phyloP scores from a whole-genome alignment of 2,888 invertebrate species.

The Drosophila koepferae region DNA sequence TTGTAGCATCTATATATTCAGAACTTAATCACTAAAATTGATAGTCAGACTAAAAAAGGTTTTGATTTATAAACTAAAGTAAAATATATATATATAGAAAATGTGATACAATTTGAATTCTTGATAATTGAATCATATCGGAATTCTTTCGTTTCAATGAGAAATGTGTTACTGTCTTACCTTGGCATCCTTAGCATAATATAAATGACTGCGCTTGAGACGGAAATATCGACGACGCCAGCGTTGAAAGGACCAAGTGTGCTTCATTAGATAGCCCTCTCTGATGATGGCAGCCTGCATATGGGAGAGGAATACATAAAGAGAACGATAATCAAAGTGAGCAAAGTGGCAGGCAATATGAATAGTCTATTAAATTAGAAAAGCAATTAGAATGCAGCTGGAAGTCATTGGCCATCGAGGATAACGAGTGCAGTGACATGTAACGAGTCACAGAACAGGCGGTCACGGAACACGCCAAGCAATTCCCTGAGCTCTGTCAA shows the following conservation, averaged over 20 bases:
- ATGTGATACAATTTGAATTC: no score
- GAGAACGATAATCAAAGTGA: slow-evolving; percentile 21
- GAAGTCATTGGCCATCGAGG: slow-evolving; percentile 37
- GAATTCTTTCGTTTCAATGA: neutral
- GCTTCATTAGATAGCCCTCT: slow-evolving; percentile 94
- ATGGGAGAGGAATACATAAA: slow-evolving; percentile 34
- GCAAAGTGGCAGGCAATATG: slow-evolving; percentile 16
- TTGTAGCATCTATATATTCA: no score
- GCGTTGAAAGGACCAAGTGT: slow-evolving; percentile 93
- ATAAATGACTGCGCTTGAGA: slow-evolving; percentile 92
- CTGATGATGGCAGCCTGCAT: slow-evolving; percentile 87
- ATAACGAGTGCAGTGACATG: slow-evolving; percentile 27
- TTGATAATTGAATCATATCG: no score
- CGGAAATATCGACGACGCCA: slow-evolving; percentile 94
- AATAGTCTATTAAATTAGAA: slow-evolving; percentile 31
- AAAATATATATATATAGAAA: no score
- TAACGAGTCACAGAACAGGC: slow-evolving; percentile 22
- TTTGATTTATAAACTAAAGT: no score
- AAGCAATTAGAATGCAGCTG: slow-evolving; percentile 39
- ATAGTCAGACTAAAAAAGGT: no score
- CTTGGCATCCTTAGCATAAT: slow-evolving; percentile 95
- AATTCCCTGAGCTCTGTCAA: slow-evolving; percentile 51
- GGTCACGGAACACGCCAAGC: slow-evolving; percentile 38
- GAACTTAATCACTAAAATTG: no score
- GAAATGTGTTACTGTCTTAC: slow-evolving; percentile 86